Percentiles rank a stretch among this genome's conserved stretches.
Evolutionary conservation across 2,888 invertebrate genomes (phyloP).

Genomic region (Xylophagus ater): DNA sequence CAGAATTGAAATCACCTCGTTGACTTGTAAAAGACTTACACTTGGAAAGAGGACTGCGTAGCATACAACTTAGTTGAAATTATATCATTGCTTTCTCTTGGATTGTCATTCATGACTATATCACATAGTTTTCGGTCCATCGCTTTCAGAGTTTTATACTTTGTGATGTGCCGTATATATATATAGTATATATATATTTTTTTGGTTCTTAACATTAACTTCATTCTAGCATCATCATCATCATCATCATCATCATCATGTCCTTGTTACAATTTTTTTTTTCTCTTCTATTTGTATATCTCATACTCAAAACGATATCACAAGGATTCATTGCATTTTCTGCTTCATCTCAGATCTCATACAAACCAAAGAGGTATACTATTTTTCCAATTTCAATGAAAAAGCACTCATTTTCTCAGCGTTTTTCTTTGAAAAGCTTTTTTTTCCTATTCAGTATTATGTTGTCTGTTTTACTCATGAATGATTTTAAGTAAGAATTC

Average conservation of each 20-base stretch:
- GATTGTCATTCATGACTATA: slow-evolving; percentile 15
- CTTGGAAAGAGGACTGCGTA: no score
- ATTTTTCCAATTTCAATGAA: no score
- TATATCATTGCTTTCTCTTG: slow-evolving; percentile 14
- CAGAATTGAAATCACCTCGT: slow-evolving; percentile 15
- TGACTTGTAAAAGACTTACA: slow-evolving; percentile 9
- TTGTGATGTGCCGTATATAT: no score
- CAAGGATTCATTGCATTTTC: no score
- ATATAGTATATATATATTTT: no score
- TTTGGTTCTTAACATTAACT: no score
- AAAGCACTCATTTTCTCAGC: background rate
- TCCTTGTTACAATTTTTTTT: background rate
- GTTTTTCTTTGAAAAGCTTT: slow-evolving; percentile 1
- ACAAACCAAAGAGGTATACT: slow-evolving; percentile 6
- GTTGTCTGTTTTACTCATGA: slow-evolving; percentile 14
- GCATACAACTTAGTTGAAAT: slow-evolving; percentile 14
- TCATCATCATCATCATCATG: no score
- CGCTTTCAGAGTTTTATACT: slow-evolving; percentile 14
- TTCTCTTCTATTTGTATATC: background rate
- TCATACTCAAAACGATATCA: background rate
- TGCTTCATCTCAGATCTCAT: no score
- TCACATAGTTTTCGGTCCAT: slow-evolving; percentile 17
- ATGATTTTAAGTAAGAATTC: slow-evolving; percentile 15
- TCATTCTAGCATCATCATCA: no score
- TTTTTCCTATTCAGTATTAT: background rate